Percentiles rank a stretch among this genome's conserved stretches.
Evolutionary conservation across 2,888 invertebrate species (phyloP).

Genomic region (Galerucella pusilla): DNA sequence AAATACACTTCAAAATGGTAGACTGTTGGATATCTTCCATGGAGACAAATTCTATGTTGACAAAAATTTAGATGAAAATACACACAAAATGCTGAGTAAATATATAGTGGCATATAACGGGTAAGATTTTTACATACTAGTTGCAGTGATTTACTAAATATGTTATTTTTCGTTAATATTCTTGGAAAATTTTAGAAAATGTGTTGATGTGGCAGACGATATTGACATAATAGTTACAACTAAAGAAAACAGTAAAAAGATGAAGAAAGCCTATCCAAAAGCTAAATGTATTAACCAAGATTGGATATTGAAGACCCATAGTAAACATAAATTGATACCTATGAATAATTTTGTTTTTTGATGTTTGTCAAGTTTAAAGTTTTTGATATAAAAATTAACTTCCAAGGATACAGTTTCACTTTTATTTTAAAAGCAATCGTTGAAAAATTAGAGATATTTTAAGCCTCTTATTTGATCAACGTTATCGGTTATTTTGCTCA

Average conservation of each 20-base stretch:
- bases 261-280: conserved; percentile 53
- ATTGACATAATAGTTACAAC: conserved; percentile 57
- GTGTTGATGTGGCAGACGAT: conserved; percentile 53
- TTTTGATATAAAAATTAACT: neutral
- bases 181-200: conserved; percentile 46
- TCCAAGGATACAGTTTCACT: neutral
- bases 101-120: conserved; percentile 75
- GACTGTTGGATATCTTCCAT: conserved; percentile 67
- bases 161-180: conserved; percentile 1
- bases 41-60: conserved; percentile 67
- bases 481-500: no score
- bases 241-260: conserved; percentile 49
- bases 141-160: neutral
- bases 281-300: conserved; percentile 66
- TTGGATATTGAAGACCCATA: conserved; percentile 74
- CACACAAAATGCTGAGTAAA: conserved; percentile 61
- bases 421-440: neutral
- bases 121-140: conserved; percentile 52
- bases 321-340: conserved; percentile 55
- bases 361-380: conserved; percentile 8
- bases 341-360: conserved; percentile 47
- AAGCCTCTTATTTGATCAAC: no score
- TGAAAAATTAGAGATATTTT: no score
- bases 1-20: conserved; percentile 41
- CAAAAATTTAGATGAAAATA: conserved; percentile 59